phyloP scores from a whole-genome alignment of 2,888 invertebrate species.

The Eilema depressum region DNA sequence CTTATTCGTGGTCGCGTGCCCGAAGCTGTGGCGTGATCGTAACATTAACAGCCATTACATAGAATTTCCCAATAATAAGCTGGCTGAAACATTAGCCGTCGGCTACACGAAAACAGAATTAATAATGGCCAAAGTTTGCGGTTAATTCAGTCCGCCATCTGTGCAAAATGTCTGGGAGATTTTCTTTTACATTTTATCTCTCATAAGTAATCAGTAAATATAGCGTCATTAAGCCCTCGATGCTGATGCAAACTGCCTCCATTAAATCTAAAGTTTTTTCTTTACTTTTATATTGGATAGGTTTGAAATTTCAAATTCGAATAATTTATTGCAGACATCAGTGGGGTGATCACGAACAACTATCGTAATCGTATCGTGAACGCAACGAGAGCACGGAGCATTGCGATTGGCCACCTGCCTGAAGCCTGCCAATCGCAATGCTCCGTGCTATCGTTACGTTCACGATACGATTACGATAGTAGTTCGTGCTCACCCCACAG shows the following conservation, averaged over 20 bases:
- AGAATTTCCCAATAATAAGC: slow-evolving; percentile 84
- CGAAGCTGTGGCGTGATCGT: slow-evolving; percentile 72
- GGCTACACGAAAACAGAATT: slow-evolving; percentile 82
- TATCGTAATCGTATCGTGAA: too few species aligned
- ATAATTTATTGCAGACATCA: slow-evolving; percentile 49
- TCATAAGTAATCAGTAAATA: slow-evolving; percentile 66
- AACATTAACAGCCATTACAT: slow-evolving; percentile 84
- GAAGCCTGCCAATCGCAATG: too few species aligned
- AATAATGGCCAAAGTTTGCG: slow-evolving; percentile 81
- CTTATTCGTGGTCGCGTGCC: slow-evolving; percentile 75
- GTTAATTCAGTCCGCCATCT: slow-evolving; percentile 76
- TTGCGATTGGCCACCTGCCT: too few species aligned
- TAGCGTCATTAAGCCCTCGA: slow-evolving; percentile 64
- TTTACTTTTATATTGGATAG: slow-evolving; percentile 43
- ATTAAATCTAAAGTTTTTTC: slow-evolving; percentile 56
- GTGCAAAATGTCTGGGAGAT: slow-evolving; percentile 69
- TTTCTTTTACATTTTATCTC: slow-evolving; percentile 67
- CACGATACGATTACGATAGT: too few species aligned
- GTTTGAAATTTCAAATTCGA: slow-evolving; percentile 65
- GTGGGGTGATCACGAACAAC: slow-evolving; percentile 77
- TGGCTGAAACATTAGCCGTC: slow-evolving; percentile 76
- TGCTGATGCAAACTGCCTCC: slow-evolving; percentile 54
- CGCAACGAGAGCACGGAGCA: too few species aligned
- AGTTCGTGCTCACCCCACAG: too few species aligned
- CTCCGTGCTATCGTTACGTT: too few species aligned